These are phyloP conservation scores for Keiferia lycopersicella DNA, from an alignment of 2,888 invertebrate species.

Conservation along the genomic window DNA sequence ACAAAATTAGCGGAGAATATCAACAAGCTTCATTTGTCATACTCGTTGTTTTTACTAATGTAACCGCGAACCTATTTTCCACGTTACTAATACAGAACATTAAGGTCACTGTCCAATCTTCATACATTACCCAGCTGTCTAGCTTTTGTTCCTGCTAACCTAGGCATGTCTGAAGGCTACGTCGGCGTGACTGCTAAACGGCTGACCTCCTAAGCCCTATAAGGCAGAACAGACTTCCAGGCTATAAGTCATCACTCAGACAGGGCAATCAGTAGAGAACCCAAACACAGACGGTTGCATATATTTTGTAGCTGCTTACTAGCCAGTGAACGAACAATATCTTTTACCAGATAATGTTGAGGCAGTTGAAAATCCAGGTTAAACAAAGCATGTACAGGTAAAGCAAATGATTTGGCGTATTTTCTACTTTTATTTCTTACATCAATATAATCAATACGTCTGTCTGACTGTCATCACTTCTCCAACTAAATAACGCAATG, in stretches of 20 bases:
- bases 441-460: neutral
- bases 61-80: conserved; percentile 4
- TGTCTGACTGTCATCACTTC: no score
- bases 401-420: no score
- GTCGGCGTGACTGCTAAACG: conserved; percentile 14
- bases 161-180: conserved; percentile 4
- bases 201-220: conserved; percentile 13
- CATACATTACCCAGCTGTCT: neutral
- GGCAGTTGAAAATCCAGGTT: no score
- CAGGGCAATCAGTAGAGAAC: conserved; percentile 11
- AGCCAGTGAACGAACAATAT: no score
- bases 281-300: conserved; percentile 6
- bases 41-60: conserved; percentile 3
- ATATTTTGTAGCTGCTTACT: neutral
- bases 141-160: neutral
- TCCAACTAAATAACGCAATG: no score
- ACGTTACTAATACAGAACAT: conserved; percentile 8
- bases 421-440: neutral
- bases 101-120: conserved; percentile 1
- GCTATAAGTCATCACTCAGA: conserved; percentile 18
- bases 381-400: no score
- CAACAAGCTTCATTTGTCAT: neutral
- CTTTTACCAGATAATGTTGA: no score
- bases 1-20: neutral
- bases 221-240: conserved; percentile 10